Evolutionary conservation across 2,888 invertebrate genomes (phyloP), one percentile per base, ranked within the genome.

Genomic region (Catotricha subobsoleta): DNA sequence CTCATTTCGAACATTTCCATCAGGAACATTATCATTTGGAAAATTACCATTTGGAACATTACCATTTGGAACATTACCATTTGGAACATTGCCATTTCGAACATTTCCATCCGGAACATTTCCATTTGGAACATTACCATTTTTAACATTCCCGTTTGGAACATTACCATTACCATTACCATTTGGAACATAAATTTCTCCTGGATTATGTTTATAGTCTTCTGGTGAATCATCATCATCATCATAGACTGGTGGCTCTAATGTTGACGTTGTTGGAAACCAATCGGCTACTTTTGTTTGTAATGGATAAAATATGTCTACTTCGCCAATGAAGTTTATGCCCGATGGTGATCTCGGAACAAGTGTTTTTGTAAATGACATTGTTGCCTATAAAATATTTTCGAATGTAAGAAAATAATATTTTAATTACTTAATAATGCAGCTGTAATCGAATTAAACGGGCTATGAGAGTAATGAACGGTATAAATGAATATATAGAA

Each of bases 261-360:
- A n/a, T 6, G 33, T 16, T 3, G 40, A 19, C 7, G 30, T 21
- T 7, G 19, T 29, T 37, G 36, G 36, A 25, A 16, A 37, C 36
- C 36, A 42, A 23, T 42, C 41, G 3, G 19, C 28, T 8, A 42
- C 31, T 13, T n/a, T 20, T 1, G 20, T 36, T 25, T 36, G 41
- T 15, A 42, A 18, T 30, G 41, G 41, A 45, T 61, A 60, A 39
- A 48, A 47, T 6, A 52, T 21, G 1, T 55, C 55, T 5, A 47
- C 38, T 46, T 60, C 61, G 2, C 10, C 45, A 3, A 61, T 43
- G 2, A 48, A 1, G 18, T 51, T 15, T 20, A 59, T 40, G 1
- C 61, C 60, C 19, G 47, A 48, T 3, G 60, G 61, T n/a, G 43
- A 45, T 13, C 47, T 48, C 1, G 51, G 45, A 29, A 54, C 6